Evolutionary conservation across 2,888 invertebrate species (phyloP), one percentile per base, ranked within the genome.

Genomic region (Sphaerophoria taeniata): DNA sequence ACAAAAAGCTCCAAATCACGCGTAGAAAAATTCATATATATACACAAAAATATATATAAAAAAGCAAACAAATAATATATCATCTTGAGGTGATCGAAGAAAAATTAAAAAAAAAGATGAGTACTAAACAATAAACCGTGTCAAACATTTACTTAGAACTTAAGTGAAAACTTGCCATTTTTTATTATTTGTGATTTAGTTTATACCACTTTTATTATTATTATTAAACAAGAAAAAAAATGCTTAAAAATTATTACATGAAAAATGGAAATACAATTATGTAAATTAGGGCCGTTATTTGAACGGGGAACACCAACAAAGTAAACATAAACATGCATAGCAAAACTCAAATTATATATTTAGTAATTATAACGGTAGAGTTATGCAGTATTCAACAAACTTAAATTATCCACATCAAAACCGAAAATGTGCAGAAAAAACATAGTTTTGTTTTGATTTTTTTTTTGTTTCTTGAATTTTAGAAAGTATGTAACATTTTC

Each of bases 231-330:
- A 79, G 65, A 63, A 43, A 61, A 39, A 43, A 24, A 24, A 24
- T 24, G 56, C 47, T 69, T 36, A 74, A 45, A 63, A 60, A 65
- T 60, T 24, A 24, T 24, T 24, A 24, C 24, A 80, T 71, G 55
- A 76, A 51, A 14, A 33, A 43, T 65, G 69, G 24, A 58, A 63
- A 73, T 74, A 60, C 45, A 24, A 79, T 69, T 65, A 76, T 73
- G 87, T 88, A 87, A 87, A 87, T 87, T 87, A 88, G 86, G 87
- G 87, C 86, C 87, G 87, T 87, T 87, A 87, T 87, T 87, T 88
- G 78, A 88, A 88, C 87, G 87, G 86, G 86, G 85, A 88, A 87
- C 87, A 87, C 87, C 87, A 88, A 85, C 87, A 86, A 85, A 14
- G 75, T 67, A 85, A 77, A 75, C 65, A 88, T 80, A 75, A 73